These are phyloP conservation scores for Drosophila melanosoma DNA, from an alignment of 2,888 invertebrate genomes.

Conservation along the genomic window DNA sequence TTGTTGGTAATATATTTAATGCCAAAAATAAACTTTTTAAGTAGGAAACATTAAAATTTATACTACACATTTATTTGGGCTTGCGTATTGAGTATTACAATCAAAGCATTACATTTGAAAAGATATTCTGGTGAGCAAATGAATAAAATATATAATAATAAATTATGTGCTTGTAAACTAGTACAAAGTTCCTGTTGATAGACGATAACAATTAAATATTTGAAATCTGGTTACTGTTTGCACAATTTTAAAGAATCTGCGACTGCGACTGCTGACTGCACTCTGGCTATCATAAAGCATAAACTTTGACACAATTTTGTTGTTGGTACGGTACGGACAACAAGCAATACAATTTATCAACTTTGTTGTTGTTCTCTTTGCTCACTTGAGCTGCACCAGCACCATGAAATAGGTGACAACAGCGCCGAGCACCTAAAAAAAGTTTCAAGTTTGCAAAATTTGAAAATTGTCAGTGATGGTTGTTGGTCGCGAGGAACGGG, in stretches of 20 bases:
- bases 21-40: background rate
- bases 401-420: constrained; percentile 97
- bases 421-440: constrained; percentile 91
- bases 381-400: constrained; percentile 92
- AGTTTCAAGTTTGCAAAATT: constrained; percentile 36
- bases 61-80: constrained; percentile 62
- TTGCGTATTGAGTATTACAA: constrained; percentile 39
- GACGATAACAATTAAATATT: constrained; percentile 8
- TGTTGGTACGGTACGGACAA: constrained; percentile 25
- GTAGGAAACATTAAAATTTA: constrained; percentile 2
- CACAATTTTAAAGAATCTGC: constrained; percentile 4
- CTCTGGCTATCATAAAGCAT: constrained; percentile 20
- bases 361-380: constrained; percentile 16
- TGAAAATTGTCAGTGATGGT: constrained; percentile 5
- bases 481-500: background rate
- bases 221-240: background rate
- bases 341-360: constrained; percentile 43
- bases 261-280: constrained; percentile 18
- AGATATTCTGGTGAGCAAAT: constrained; percentile 15
- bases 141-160: constrained; percentile 13
- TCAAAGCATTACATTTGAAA: constrained; percentile 42
- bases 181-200: background rate
- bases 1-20: background rate
- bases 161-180: constrained; percentile 17
- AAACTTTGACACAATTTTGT: constrained; percentile 58